These are phyloP conservation scores for Corythaixoides concolor DNA, from an alignment of 2,113 vertebrate genomes.

Conservation along the genomic window DNA sequence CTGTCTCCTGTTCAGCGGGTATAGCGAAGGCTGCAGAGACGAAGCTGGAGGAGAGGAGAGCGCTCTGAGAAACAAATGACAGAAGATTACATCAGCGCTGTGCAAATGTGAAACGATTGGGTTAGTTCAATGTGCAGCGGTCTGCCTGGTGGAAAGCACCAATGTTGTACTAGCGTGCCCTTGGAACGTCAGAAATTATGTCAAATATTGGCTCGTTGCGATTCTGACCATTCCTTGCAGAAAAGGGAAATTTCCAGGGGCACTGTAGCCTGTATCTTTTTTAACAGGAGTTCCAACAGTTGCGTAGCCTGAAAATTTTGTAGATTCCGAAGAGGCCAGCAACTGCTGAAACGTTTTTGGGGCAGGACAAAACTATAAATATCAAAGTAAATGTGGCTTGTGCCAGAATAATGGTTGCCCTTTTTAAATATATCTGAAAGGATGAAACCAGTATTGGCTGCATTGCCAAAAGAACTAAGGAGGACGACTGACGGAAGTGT, in stretches of 20 bases:
- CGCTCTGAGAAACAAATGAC: neutral
- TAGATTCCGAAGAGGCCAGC: neutral
- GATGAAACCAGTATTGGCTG: neutral
- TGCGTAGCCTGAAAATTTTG: neutral
- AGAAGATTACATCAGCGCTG: neutral
- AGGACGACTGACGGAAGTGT: neutral
- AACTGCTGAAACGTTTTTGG: neutral
- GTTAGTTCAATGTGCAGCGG: neutral
- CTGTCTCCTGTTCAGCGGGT: neutral
- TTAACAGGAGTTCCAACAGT: neutral
- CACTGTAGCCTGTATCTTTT: neutral
- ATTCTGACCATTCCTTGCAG: neutral
- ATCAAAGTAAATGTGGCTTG: neutral
- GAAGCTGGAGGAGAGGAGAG: neutral
- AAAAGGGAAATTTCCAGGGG: neutral
- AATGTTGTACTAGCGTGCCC: fast-evolving
- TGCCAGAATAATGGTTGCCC: neutral
- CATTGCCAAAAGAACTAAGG: neutral
- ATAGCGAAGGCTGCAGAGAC: neutral
- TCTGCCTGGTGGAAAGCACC: neutral
- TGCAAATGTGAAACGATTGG: neutral
- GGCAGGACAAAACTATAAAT: neutral
- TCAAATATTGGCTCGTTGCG: neutral
- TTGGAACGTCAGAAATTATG: too few relatives aligned
- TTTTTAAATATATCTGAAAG: neutral